Evolutionary conservation across 2,888 invertebrate genomes (phyloP).

Genomic region (Eupithecia subumbrata): DNA sequence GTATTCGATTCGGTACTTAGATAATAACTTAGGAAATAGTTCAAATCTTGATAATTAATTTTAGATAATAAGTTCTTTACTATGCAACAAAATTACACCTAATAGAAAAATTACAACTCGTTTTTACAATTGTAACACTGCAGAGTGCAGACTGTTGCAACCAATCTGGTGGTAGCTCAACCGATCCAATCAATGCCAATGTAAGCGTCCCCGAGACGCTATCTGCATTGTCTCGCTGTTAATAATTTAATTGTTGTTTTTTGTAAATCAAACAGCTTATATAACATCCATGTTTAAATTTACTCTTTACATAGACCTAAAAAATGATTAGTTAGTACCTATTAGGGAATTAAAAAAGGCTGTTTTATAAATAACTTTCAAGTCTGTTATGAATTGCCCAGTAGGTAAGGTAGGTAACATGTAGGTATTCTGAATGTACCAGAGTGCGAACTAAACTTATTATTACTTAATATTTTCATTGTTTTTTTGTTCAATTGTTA

Average conservation of each 20-base stretch:
- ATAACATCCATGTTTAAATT: no score
- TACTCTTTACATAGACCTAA: no score
- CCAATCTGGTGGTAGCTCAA: background rate
- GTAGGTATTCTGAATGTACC: no score
- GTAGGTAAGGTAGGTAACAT: conserved; percentile 10
- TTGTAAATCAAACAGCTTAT: no score
- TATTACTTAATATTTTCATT: background rate
- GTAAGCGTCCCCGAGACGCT: background rate
- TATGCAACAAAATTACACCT: background rate
- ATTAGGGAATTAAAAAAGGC: background rate
- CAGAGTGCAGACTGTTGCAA: background rate
- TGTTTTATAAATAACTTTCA: conserved; percentile 6
- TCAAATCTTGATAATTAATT: conserved; percentile 15
- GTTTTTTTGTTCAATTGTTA: no score
- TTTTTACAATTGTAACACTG: background rate
- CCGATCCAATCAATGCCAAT: background rate
- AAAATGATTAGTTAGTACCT: no score
- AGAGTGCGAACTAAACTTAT: conserved; percentile 16
- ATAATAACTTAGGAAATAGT: conserved; percentile 10
- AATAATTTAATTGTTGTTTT: no score
- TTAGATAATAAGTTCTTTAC: background rate
- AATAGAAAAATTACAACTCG: background rate
- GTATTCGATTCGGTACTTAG: conserved; percentile 7
- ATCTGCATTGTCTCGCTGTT: background rate
- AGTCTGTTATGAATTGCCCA: conserved; percentile 14